A percentile compares a stretch with the other conserved stretches of the same genome.
These are phyloP conservation scores for Oedothorax gibbosus DNA, from an alignment of 1,140 invertebrate genomes.

Conservation along the genomic window DNA sequence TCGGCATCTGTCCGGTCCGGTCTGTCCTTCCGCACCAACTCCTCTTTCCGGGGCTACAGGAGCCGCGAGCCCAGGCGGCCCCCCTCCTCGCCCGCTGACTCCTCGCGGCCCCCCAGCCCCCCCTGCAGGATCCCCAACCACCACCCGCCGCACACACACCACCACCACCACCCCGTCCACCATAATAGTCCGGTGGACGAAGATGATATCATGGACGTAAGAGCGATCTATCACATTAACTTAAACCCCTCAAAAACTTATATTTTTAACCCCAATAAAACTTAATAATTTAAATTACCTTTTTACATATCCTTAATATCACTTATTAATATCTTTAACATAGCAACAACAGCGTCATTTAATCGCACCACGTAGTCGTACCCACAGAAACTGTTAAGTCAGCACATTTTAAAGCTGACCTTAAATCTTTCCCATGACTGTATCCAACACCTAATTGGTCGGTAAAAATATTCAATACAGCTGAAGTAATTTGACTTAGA, in stretches of 20 bases:
- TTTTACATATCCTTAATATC: no score
- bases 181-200: slow-evolving; percentile 56
- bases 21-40: slow-evolving; percentile 49
- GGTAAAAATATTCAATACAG: background rate
- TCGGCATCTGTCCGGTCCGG: slow-evolving; percentile 57
- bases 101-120: slow-evolving; percentile 15
- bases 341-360: no score
- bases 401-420: no score
- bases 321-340: no score
- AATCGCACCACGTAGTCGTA: no score
- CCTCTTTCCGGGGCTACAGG: slow-evolving; percentile 53
- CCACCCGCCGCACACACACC: slow-evolving; percentile 39
- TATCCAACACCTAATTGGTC: background rate
- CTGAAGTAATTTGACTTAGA: background rate
- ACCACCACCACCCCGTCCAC: slow-evolving; percentile 32
- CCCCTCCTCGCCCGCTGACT: slow-evolving; percentile 45
- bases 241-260: no score
- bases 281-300: no score
- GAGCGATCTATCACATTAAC: no score
- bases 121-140: slow-evolving; percentile 50
- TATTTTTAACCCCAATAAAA: no score
- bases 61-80: slow-evolving; percentile 43
- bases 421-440: background rate
- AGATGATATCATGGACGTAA: slow-evolving; percentile 41
- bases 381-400: background rate